These are phyloP conservation scores for Alexandromys fortis DNA, from an alignment of 2,113 vertebrate species.

Conservation along the genomic window DNA sequence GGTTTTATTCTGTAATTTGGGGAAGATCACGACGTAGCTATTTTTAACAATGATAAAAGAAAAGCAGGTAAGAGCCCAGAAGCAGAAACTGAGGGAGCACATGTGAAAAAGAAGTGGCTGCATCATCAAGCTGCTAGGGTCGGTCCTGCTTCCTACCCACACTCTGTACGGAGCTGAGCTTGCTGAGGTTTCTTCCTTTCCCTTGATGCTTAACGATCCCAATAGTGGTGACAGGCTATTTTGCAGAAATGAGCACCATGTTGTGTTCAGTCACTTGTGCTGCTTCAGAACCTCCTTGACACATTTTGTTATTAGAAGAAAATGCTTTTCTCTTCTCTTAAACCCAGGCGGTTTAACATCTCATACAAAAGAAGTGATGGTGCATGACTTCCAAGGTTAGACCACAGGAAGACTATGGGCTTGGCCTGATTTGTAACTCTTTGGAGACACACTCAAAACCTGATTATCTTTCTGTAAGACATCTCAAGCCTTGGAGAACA, in stretches of 20 bases:
- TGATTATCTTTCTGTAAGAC: not conserved
- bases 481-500: not conserved
- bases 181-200: not conserved
- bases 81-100: not conserved
- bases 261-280: not conserved
- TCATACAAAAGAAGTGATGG: not conserved
- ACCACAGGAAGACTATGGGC: not conserved
- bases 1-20: not conserved
- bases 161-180: not conserved
- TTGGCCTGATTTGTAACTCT: not conserved
- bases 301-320: not conserved
- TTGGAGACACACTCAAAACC: not conserved
- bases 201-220: not conserved
- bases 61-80: not conserved
- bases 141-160: not conserved
- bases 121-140: not conserved
- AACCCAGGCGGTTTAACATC: not conserved
- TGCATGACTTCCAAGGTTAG: not conserved
- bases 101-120: not conserved
- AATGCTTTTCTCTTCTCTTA: not conserved
- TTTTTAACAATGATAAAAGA: not conserved
- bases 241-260: not conserved
- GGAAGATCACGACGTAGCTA: not conserved
- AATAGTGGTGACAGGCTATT: not conserved
- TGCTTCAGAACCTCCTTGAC: not conserved